Evolutionary conservation across 2,888 invertebrate species (phyloP).

Genomic region (Gastracanthus pulcherrimus): DNA sequence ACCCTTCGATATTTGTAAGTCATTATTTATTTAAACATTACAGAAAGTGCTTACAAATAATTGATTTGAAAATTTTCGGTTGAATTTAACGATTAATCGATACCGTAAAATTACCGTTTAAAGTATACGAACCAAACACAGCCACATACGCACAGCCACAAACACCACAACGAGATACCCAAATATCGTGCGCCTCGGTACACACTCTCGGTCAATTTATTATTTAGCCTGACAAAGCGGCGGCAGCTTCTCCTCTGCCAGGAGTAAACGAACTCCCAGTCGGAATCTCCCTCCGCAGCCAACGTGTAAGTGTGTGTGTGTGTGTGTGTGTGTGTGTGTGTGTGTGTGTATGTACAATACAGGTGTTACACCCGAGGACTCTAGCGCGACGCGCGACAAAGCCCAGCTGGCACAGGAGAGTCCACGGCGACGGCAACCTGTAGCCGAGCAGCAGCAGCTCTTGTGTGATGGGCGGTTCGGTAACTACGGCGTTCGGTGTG

Average conservation of each 20-base stretch:
- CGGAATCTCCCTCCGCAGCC: not conserved
- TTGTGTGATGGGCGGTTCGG: not conserved
- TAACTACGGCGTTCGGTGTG: not conserved
- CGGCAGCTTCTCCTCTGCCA: not conserved
- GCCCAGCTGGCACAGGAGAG: no score
- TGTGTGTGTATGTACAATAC: no score
- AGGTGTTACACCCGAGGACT: no score
- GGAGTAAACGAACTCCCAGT: slow-evolving; percentile 11
- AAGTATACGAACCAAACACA: not conserved
- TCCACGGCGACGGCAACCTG: slow-evolving; percentile 30
- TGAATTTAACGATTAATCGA: no score
- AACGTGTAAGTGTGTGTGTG: not conserved
- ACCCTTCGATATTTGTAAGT: no score
- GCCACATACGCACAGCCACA: not conserved
- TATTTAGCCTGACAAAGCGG: not conserved
- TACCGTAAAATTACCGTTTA: no score
- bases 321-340: not conserved
- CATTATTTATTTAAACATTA: no score
- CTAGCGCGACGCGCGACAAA: no score
- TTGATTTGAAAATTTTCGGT: no score
- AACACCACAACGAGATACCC: no score
- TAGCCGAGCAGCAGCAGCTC: not conserved
- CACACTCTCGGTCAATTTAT: not conserved
- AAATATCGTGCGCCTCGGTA: not conserved
- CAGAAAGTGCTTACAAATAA: no score